Evolutionary conservation across 2,797 vertebrate species (phyloP).

Genomic region (Sebastolobus altivelis): DNA sequence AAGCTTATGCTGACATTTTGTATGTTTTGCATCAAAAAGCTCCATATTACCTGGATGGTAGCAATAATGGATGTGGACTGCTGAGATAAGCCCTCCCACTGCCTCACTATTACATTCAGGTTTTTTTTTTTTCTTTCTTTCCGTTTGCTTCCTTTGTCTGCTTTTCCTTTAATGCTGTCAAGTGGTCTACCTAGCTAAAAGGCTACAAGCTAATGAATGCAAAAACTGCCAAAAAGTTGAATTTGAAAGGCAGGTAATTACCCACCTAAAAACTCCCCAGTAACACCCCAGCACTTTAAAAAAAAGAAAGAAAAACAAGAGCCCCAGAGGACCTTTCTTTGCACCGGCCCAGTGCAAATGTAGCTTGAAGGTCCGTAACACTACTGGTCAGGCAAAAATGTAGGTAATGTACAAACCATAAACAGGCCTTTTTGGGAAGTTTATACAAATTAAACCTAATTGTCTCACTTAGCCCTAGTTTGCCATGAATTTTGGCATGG

Average conservation of each 20-base stretch:
- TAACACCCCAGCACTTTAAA: neutral
- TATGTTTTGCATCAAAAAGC: slow-evolving; percentile 28
- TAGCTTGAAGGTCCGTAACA: neutral
- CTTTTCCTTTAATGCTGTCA: slow-evolving; percentile 24
- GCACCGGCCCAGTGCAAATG: neutral
- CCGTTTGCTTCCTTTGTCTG: slow-evolving; percentile 30
- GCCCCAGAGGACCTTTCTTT: neutral
- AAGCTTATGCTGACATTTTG: slow-evolving; percentile 28
- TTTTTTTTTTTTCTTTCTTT: neutral
- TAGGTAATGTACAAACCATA: neutral
- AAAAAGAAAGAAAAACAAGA: neutral
- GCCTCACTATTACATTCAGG: slow-evolving; percentile 13
- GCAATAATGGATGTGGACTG: slow-evolving; percentile 40
- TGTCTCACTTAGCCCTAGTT: neutral
- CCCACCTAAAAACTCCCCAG: neutral
- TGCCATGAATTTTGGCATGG: neutral
- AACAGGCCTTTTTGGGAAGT: neutral
- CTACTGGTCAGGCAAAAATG: neutral
- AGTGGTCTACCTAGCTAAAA: slow-evolving; percentile 4
- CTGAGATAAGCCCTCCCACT: slow-evolving; percentile 49
- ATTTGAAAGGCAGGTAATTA: slow-evolving; percentile 24
- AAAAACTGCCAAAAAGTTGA: slow-evolving; percentile 7
- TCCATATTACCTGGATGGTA: slow-evolving; percentile 15
- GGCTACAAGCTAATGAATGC: slow-evolving; percentile 11
- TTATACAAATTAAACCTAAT: neutral